Percentiles rank a stretch among this genome's conserved stretches.
Conservation (phyloP, 2,113 vertebrate species). For the Scolopax mira region DNA sequence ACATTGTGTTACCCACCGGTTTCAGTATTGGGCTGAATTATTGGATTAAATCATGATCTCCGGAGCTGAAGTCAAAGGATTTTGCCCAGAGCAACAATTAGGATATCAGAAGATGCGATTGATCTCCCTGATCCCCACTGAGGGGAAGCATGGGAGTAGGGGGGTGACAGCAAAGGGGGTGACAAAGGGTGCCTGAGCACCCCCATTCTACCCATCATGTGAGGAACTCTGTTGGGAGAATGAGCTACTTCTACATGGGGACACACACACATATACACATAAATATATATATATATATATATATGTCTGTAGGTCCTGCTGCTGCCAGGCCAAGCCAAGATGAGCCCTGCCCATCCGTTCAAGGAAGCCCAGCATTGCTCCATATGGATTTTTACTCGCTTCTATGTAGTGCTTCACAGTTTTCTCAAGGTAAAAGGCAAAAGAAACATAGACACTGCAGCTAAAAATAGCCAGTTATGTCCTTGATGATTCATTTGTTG, state of each 20-base stretch:
- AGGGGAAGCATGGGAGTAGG: background rate
- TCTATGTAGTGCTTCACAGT: background rate
- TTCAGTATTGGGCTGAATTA: background rate
- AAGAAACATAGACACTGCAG: background rate
- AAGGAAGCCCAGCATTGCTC: background rate
- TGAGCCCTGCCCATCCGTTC: background rate
- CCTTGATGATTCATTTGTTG: background rate
- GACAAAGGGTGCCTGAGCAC: background rate
- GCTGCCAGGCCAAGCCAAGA: background rate
- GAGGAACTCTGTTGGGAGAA: background rate
- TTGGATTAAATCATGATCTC: background rate
- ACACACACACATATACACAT: too few species aligned
- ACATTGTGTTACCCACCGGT: background rate
- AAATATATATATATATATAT: too few species aligned
- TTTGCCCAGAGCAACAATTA: background rate
- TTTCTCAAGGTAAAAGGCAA: background rate
- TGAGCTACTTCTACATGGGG: background rate
- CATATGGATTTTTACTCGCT: background rate
- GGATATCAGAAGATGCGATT: background rate
- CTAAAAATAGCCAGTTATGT: conserved; percentile 23
- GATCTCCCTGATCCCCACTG: background rate
- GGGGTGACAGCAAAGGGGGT: background rate
- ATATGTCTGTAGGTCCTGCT: background rate
- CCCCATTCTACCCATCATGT: background rate
- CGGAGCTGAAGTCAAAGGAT: background rate